phyloP scores from a whole-genome alignment of 2,113 vertebrate species.

The Motacilla tschutschensis region DNA sequence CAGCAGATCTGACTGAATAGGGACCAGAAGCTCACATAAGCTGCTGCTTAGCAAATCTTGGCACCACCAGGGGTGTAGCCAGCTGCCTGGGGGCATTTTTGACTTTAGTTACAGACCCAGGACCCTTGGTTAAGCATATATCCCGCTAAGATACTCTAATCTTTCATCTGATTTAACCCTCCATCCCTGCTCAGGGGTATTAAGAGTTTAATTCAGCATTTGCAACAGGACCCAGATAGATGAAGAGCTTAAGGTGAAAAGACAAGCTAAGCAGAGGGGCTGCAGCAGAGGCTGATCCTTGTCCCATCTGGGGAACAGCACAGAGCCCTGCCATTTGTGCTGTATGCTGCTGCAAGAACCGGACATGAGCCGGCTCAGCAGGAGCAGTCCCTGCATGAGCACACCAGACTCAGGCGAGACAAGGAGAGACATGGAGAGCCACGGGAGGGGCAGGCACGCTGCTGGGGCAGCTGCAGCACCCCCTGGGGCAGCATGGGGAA shows the following conservation, averaged over 20 bases:
- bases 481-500: background rate
- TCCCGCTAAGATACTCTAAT: background rate
- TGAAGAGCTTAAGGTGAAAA: slow-evolving; percentile 1
- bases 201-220: background rate
- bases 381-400: background rate
- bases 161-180: slow-evolving; percentile 17
- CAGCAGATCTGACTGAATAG: background rate
- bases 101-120: background rate
- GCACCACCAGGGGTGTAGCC: background rate
- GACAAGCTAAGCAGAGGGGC: background rate
- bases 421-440: background rate
- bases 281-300: background rate
- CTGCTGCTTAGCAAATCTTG: background rate
- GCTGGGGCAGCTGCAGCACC: background rate
- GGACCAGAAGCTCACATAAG: background rate
- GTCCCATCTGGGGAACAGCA: background rate
- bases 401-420: background rate
- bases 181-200: background rate
- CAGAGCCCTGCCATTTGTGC: background rate
- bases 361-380: fast-evolving
- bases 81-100: background rate
- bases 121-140: background rate
- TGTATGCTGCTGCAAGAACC: background rate
- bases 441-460: background rate
- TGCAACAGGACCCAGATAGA: background rate